Evolutionary conservation across 2,888 invertebrate genomes (phyloP).

Genomic region (Esperia sulphurella): DNA sequence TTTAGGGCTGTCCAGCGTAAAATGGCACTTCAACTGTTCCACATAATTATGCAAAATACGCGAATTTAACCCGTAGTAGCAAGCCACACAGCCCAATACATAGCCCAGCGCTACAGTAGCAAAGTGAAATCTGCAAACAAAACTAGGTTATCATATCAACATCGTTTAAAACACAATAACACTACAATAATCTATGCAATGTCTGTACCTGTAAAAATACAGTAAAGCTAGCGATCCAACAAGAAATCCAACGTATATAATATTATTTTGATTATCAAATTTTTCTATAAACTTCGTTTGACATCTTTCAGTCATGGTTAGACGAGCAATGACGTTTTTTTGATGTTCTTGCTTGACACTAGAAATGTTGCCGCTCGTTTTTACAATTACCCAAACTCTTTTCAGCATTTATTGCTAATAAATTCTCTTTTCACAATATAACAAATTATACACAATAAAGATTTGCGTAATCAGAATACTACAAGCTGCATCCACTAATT

Average conservation of each 20-base stretch:
- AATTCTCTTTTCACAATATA: neutral
- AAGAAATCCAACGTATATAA: constrained; percentile 62
- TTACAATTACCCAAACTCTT: neutral
- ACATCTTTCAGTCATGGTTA: constrained; percentile 78
- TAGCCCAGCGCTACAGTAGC: constrained; percentile 62
- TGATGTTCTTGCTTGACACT: constrained; percentile 13
- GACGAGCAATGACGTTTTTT: constrained; percentile 51
- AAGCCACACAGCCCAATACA: constrained; percentile 74
- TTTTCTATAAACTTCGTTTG: constrained; percentile 68
- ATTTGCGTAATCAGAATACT: no score
- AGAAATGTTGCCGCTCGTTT: constrained; percentile 1
- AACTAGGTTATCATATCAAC: constrained; percentile 35
- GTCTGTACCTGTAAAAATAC: constrained; percentile 63
- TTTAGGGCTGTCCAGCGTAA: constrained; percentile 36
- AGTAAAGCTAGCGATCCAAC: constrained; percentile 55
- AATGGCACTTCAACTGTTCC: constrained; percentile 60
- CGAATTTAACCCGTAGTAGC: constrained; percentile 65
- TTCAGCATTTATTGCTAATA: constrained; percentile 4
- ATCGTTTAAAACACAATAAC: constrained; percentile 11
- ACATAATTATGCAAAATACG: constrained; percentile 52
- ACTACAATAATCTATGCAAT: constrained; percentile 13
- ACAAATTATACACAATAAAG: no score
- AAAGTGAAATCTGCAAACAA: constrained; percentile 69
- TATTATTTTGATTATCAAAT: constrained; percentile 70
- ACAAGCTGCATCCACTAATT: no score